Evolutionary conservation across 2,113 vertebrate species (phyloP), one percentile per base, ranked within the genome.

Genomic region (Miniopterus natalensis): DNA sequence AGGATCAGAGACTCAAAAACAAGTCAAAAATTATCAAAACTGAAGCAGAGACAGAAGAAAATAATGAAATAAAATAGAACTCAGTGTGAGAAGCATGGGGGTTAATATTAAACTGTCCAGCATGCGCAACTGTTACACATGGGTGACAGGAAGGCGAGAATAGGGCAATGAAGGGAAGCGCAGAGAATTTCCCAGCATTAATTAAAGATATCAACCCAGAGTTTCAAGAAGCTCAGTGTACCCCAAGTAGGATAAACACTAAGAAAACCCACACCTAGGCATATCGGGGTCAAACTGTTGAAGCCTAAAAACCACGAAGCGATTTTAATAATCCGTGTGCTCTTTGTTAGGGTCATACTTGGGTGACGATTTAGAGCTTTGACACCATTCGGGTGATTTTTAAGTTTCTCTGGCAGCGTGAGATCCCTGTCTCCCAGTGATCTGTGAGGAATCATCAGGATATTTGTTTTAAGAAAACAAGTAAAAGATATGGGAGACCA

Each of bases 111-210:
- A 45, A 71, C 70, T 59, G 42, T 27, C 2, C 45, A 27, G 40
- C 15, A 29, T 59, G 7, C 55, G 15, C 21, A 53, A 27, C 49
- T 63, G 5, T 61, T 88, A 55, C 25, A 90, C 13, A 27, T 87
- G 66, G 63, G 59, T 75, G 70, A 47, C 29, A 90, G 42, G 55
- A 51, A 81, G 14, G n/a, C 7, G 63, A 49, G 84, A 49, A 49
- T 21, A n/a, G 11, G 29, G n/a, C 51, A 73, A 59, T 63, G 23
- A 92, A 42, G 18, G 29, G 27, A 73, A 80, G 20, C 31, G 12
- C 31, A 88, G 63, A 87, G 21, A 81, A 31, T 80, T 91, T 94
- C 77, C 36, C 71, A 63, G 59, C 85, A 66, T 92, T 79, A 80
- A n/a, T 90, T 66, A 40, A 89, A 93, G 42, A n/a, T 25, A 53